Percentiles rank a stretch among this genome's conserved stretches.
These are phyloP conservation scores for Tenodera sinensis DNA, from an alignment of 2,888 invertebrate species.

Conservation along the genomic window DNA sequence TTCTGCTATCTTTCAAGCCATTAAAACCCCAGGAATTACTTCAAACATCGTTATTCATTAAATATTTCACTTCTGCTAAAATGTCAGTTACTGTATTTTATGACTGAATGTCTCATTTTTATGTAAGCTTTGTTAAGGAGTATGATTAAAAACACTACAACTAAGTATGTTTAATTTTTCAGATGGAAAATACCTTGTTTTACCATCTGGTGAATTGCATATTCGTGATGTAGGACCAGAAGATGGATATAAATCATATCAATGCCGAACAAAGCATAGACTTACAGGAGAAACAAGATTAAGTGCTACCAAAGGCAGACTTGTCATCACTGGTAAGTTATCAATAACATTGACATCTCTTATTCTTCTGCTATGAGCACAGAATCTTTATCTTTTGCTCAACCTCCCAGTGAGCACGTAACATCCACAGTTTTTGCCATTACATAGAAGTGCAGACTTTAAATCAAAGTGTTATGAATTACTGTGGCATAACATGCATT, in stretches of 20 bases:
- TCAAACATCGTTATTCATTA: too few species aligned
- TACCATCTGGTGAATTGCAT: conserved; percentile 92
- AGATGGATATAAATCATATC: conserved; percentile 91
- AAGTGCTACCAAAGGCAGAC: conserved; percentile 88
- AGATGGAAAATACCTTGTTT: conserved; percentile 94
- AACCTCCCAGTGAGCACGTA: too few species aligned
- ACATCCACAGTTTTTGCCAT: too few species aligned
- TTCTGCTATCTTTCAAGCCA: too few species aligned
- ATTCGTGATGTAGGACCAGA: conserved; percentile 92
- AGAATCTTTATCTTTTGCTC: neutral
- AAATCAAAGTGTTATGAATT: too few species aligned
- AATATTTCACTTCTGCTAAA: too few species aligned
- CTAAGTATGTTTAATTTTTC: conserved; percentile 34
- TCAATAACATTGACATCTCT: neutral
- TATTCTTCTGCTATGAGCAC: neutral
- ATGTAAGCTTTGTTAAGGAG: neutral
- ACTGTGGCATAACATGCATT: too few species aligned
- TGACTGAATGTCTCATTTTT: neutral
- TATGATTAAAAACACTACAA: neutral
- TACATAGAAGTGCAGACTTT: too few species aligned
- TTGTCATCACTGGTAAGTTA: conserved; percentile 91
- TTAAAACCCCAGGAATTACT: too few species aligned
- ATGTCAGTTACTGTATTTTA: too few species aligned
- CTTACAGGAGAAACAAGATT: conserved; percentile 89
- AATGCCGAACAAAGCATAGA: conserved; percentile 89